These are phyloP conservation scores for Apogon hyalosoma DNA, from an alignment of 2,797 vertebrate genomes.

Conservation along the genomic window DNA sequence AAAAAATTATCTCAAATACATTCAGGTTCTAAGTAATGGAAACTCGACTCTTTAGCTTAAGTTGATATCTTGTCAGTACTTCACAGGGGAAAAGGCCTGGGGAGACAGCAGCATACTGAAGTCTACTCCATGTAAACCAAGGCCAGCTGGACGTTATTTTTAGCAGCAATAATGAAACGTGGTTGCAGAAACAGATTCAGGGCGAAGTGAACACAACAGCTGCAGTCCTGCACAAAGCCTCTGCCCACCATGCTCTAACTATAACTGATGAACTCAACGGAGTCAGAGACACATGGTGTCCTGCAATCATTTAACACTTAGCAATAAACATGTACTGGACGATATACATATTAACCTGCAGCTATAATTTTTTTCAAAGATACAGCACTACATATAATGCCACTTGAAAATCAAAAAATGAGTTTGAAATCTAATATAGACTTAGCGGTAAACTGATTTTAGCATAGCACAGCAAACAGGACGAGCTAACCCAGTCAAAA, in stretches of 20 bases:
- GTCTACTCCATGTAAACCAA: constrained; percentile 56
- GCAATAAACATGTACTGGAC: no score
- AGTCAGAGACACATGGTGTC: constrained; percentile 1
- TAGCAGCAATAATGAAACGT: constrained; percentile 56
- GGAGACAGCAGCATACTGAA: constrained; percentile 46
- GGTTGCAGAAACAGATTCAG: constrained; percentile 27
- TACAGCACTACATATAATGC: background rate
- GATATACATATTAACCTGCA: no score
- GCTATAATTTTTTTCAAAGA: no score
- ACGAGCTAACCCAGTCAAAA: rapidly evolving
- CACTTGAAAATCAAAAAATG: background rate
- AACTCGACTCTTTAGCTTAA: no score
- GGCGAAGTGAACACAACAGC: constrained; percentile 52
- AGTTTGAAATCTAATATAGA: background rate
- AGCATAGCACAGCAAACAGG: background rate
- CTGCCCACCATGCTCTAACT: background rate
- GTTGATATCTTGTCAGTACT: background rate
- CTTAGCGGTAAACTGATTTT: background rate
- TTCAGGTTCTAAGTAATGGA: background rate
- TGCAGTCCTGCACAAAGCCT: constrained; percentile 56
- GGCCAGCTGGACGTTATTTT: constrained; percentile 82
- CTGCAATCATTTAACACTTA: no score
- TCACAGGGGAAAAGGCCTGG: constrained; percentile 25
- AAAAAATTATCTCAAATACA: background rate
- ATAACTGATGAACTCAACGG: constrained; percentile 14